Evolutionary conservation across 2,888 invertebrate species (phyloP), one percentile per base, ranked within the genome.

Genomic region (Teinopalpus imperialis): DNA sequence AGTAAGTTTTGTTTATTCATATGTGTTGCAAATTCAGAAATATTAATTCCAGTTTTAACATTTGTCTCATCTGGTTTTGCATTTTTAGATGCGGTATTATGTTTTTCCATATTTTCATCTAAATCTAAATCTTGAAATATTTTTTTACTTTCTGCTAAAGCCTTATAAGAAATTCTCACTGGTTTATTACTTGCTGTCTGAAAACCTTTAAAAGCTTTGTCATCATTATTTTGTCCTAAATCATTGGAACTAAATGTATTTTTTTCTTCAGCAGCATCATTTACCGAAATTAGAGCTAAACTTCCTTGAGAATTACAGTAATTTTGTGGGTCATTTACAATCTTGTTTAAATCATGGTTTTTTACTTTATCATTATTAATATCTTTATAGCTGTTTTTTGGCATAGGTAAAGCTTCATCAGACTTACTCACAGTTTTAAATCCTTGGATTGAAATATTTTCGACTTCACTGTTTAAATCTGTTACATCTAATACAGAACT

Each of bases 141-240:
- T 26, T 57, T 61, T 46, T 60, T 71, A 23, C 69, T 71, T 52
- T 63, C 70, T 35, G 65, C 53, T 8, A 57, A 18, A 10, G 69
- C 56, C 32, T 57, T 45, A 26, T 64, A 56, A 4, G 70, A 71
- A 30, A 76, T 54, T 13, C 39, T 29, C 21, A 75, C 61, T 20
- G 50, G 45, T 54, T 69, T 73, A 8, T 80, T 78, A 53, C 57
- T 72, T 8, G 77, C 76, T 7, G 76, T 82, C 60, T 68, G 60
- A 47, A 81, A 81, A 10, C 69, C 68, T 36, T 44, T 5, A 26
- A 57, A 50, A 5, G 2, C 23, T n/a, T n/a, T n/a, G n/a, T n/a
- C n/a, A n/a, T n/a, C n/a, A n/a, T n/a, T 2, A 16, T 4, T 3
- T 16, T 16, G 16, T 2, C 4, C 16, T 3, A 16, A 16, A 16